These are phyloP conservation scores for Bufo bufo DNA, from an alignment of 2,113 vertebrate species.

Conservation along the genomic window DNA sequence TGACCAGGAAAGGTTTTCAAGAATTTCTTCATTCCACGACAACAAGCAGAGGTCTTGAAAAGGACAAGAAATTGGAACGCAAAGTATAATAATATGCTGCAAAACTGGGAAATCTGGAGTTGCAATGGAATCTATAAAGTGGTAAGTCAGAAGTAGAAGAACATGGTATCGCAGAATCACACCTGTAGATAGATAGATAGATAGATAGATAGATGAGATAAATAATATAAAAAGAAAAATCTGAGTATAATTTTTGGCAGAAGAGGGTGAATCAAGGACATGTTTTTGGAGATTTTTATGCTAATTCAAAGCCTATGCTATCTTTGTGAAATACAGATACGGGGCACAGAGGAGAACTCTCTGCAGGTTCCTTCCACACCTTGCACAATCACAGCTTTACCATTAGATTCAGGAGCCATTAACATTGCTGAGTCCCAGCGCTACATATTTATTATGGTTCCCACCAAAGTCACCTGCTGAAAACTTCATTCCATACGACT, in stretches of 20 bases:
- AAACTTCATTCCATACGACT: slow-evolving; percentile 9
- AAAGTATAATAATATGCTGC: no score
- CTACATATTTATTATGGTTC: slow-evolving; percentile 28
- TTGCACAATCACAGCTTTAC: background rate
- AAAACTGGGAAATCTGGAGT: no score
- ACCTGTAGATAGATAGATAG: no score
- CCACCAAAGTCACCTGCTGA: slow-evolving; percentile 33
- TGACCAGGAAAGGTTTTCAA: no score
- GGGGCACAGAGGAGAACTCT: background rate
- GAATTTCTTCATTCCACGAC: no score
- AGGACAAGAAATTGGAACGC: no score
- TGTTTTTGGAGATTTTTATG: background rate
- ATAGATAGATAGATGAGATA: no score
- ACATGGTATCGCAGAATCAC: no score
- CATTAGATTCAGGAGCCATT: slow-evolving; percentile 27
- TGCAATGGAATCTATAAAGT: no score
- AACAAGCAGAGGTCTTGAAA: no score
- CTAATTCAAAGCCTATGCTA: background rate
- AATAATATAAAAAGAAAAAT: background rate
- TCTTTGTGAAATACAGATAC: background rate
- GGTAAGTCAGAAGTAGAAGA: no score
- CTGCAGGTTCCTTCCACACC: background rate
- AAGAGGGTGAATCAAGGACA: background rate
- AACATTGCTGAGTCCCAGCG: background rate
- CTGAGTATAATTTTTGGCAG: background rate